A percentile compares a stretch with the other conserved stretches of the same genome.
Conservation (phyloP, 1,140 invertebrate species). For the Ips typographus region DNA sequence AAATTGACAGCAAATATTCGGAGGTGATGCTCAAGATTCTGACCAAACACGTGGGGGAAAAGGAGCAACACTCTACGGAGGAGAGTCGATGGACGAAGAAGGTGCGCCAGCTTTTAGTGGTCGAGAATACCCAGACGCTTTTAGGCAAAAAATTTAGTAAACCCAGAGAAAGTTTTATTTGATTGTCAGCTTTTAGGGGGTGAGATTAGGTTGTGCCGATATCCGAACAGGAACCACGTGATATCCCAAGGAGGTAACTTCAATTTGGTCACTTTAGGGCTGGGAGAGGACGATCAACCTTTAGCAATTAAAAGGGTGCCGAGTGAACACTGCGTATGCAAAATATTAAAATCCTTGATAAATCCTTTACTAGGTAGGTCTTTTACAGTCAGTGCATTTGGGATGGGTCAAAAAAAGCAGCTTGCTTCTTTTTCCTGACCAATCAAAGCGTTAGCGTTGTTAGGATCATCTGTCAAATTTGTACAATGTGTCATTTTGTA, state of each 20-base stretch:
- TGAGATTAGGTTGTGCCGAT: slow-evolving; percentile 35
- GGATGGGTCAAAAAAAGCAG: too few relatives aligned
- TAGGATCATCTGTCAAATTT: neutral
- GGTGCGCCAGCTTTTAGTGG: slow-evolving; percentile 33
- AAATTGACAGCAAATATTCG: slow-evolving; percentile 9
- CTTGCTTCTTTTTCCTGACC: neutral
- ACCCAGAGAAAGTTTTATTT: neutral
- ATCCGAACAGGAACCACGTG: slow-evolving; percentile 35
- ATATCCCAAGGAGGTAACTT: slow-evolving; percentile 46
- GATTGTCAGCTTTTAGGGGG: slow-evolving; percentile 35
- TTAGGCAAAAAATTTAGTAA: slow-evolving; percentile 20
- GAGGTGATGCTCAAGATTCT: slow-evolving; percentile 13
- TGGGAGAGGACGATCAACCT: slow-evolving; percentile 38
- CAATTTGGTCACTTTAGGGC: slow-evolving; percentile 43
- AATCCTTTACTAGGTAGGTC: slow-evolving; percentile 39
- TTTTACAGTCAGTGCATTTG: neutral
- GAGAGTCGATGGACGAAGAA: slow-evolving; percentile 32
- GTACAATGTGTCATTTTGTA: slow-evolving; percentile 4
- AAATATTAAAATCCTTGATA: slow-evolving; percentile 40
- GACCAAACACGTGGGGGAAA: slow-evolving; percentile 5
- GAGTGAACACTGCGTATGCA: slow-evolving; percentile 38
- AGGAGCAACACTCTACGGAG: neutral
- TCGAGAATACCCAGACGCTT: slow-evolving; percentile 25
- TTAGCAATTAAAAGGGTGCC: slow-evolving; percentile 46
- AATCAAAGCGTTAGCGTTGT: neutral